Evolutionary conservation across 2,113 vertebrate species (phyloP).

Genomic region (Rostratula benghalensis): DNA sequence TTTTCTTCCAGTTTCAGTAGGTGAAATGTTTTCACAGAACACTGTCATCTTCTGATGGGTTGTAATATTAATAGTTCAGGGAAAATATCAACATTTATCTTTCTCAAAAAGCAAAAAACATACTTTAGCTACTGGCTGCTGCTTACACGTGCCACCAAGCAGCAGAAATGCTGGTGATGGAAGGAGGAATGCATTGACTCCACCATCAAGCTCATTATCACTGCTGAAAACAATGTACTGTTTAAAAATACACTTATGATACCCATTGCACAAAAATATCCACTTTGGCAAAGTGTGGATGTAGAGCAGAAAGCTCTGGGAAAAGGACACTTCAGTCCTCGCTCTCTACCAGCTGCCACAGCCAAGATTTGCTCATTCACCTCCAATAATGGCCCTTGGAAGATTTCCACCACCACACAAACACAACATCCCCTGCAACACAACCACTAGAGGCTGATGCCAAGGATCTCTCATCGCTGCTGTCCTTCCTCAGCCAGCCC

Average conservation of each 20-base stretch:
- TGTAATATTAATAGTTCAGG: neutral
- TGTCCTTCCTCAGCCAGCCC: neutral
- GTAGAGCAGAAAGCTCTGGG: neutral
- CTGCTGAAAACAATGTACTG: neutral
- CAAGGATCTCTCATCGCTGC: neutral
- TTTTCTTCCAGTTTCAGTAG: neutral
- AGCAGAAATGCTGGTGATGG: neutral
- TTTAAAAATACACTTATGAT: neutral
- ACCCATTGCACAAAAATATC: neutral
- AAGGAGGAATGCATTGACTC: neutral
- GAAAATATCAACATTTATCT: neutral
- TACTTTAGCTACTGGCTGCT: neutral
- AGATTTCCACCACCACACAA: neutral
- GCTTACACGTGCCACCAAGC: neutral
- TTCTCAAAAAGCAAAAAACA: neutral
- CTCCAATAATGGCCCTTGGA: neutral
- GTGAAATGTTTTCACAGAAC: neutral
- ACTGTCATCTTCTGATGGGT: neutral
- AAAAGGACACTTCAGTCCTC: neutral
- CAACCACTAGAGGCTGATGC: neutral
- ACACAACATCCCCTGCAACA: neutral
- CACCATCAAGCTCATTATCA: neutral
- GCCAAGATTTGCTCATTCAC: conserved; percentile 11
- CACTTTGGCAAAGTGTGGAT: neutral
- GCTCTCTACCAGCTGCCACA: neutral